Conservation (phyloP, 2,113 vertebrate genomes). For the Periophthalmodon schlosseri region DNA sequence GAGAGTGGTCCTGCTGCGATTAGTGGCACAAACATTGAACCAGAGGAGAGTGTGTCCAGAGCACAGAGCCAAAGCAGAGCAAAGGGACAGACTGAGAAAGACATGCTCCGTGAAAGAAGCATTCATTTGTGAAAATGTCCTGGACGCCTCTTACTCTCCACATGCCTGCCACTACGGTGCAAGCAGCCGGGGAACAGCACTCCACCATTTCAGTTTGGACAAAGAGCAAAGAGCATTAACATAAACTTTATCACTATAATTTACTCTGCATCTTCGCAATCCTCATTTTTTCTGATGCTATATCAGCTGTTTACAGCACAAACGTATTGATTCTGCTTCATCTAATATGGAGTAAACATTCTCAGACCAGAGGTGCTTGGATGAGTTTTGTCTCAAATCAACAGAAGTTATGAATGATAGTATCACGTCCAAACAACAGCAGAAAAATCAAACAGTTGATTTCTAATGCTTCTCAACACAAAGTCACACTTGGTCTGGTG, state of each 20-base stretch:
- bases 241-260: conserved; percentile 22
- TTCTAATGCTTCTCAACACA: not conserved
- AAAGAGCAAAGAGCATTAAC: conserved; percentile 29
- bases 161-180: conserved; percentile 15
- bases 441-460: no score
- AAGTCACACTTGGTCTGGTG: not conserved
- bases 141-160: conserved; percentile 50
- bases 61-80: conserved; percentile 25
- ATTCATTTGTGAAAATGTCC: conserved; percentile 56
- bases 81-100: conserved; percentile 13
- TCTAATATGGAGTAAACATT: not conserved
- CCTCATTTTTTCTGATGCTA: conserved; percentile 1
- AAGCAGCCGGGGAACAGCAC: conserved; percentile 36
- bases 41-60: conserved; percentile 8
- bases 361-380: no score
- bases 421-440: not conserved
- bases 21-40: conserved; percentile 36
- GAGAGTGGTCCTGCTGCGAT: conserved; percentile 39
- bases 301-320: conserved; percentile 16
- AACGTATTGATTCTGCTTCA: not conserved
- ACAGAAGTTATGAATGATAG: no score
- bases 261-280: not conserved
- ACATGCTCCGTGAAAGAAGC: conserved; percentile 57
- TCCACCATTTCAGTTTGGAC: conserved; percentile 22
- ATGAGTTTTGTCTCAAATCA: no score